Evolutionary conservation across 2,888 invertebrate species (phyloP).

Genomic region (Notodromas monacha): DNA sequence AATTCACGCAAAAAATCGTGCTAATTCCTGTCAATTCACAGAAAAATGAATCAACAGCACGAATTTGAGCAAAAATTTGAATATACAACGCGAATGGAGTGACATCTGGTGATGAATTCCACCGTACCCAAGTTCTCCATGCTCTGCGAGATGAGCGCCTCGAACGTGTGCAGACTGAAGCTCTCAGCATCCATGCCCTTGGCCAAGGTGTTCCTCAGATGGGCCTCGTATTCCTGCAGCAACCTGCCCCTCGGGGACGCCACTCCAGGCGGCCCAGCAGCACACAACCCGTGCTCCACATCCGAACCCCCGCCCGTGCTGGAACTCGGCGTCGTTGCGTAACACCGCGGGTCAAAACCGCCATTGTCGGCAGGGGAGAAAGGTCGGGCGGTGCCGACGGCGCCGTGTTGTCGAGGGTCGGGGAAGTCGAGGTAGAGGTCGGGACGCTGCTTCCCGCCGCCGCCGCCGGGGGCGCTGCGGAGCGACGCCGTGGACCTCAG

Average conservation of each 20-base stretch:
- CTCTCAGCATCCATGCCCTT: constrained; percentile 85
- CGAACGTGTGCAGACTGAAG: constrained; percentile 70
- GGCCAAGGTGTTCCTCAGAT: constrained; percentile 58
- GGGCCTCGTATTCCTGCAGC: constrained; percentile 70
- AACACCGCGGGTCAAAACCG: constrained; percentile 77
- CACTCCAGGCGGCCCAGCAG: constrained; percentile 6
- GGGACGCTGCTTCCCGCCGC: too few relatives aligned
- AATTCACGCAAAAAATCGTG: too few relatives aligned
- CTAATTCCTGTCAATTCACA: too few relatives aligned
- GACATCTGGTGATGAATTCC: too few relatives aligned
- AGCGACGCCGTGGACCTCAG: too few relatives aligned
- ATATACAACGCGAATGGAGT: too few relatives aligned
- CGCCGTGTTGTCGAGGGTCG: constrained; percentile 11
- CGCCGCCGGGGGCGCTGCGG: too few relatives aligned
- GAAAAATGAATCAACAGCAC: too few relatives aligned
- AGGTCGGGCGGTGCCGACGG: constrained; percentile 21
- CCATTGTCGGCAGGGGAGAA: constrained; percentile 75
- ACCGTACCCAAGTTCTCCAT: constrained; percentile 54
- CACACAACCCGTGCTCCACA: constrained; percentile 27
- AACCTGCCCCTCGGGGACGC: constrained; percentile 48
- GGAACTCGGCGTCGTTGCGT: constrained; percentile 71
- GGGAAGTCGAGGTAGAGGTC: too few relatives aligned
- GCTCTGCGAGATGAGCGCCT: constrained; percentile 62
- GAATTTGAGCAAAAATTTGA: too few relatives aligned
- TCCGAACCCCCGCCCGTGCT: constrained; percentile 45